phyloP scores from a whole-genome alignment of 1,140 invertebrate species.

The Drosophila asahinai region DNA sequence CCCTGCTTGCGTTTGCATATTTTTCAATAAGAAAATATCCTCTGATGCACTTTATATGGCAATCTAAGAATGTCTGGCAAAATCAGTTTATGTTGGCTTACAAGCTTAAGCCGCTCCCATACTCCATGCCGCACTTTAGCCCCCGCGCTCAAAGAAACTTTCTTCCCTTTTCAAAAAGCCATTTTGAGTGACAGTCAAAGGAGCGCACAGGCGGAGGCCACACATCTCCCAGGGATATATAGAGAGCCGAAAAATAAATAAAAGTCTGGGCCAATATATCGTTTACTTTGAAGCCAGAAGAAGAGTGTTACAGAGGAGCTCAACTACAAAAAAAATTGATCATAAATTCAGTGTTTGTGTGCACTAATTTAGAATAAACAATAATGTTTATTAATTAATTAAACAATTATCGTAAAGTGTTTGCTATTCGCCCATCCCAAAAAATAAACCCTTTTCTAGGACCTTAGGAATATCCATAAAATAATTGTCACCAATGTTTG shows the following conservation, averaged over 20 bases:
- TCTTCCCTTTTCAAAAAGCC: constrained; percentile 23
- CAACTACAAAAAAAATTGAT: constrained; percentile 2
- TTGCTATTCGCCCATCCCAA: background rate
- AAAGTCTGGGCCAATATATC: constrained; percentile 13
- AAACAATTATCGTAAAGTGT: background rate
- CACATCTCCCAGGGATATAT: background rate
- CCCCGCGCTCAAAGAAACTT: background rate
- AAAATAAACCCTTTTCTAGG: no score
- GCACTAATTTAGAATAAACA: no score
- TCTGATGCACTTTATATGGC: constrained; percentile 47
- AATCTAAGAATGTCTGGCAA: constrained; percentile 28
- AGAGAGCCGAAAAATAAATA: constrained; percentile 20
- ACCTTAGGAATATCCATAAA: background rate
- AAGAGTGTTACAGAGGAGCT: background rate
- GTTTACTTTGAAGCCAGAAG: background rate
- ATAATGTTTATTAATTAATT: constrained; percentile 1
- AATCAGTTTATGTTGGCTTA: constrained; percentile 54
- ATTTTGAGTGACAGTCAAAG: constrained; percentile 33
- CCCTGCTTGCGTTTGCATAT: constrained; percentile 58
- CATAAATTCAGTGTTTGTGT: constrained; percentile 1
- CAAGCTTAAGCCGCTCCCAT: constrained; percentile 21
- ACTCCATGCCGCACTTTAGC: constrained; percentile 13
- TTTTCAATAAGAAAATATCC: constrained; percentile 69
- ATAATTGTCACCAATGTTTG: constrained; percentile 24
- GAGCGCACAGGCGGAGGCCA: background rate